phyloP scores from a whole-genome alignment of 2,113 vertebrate genomes.

The Capra hircus region DNA sequence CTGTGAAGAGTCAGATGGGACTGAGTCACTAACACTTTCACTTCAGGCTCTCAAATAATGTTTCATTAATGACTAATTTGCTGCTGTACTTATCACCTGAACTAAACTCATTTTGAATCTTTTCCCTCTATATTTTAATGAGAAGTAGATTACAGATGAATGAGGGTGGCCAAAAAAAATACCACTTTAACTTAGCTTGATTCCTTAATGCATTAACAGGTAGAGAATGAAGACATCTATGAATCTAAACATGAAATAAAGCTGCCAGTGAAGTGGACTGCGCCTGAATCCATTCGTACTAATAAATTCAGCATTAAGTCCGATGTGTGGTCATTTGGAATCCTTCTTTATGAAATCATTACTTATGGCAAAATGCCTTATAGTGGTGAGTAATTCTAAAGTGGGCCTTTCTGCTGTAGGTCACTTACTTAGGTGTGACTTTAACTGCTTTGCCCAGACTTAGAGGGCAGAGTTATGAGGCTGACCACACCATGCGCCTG shows the following conservation, averaged over 20 bases:
- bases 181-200: conserved; percentile 38
- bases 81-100: conserved; percentile 57
- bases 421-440: conserved; percentile 53
- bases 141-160: not conserved
- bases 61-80: conserved; percentile 44
- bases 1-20: not conserved
- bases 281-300: conserved; percentile 88
- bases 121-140: conserved; percentile 53
- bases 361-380: conserved; percentile 96
- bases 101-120: conserved; percentile 16
- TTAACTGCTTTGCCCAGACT: conserved; percentile 35
- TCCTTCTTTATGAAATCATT: conserved; percentile 95
- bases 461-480: conserved; percentile 48
- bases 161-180: not conserved
- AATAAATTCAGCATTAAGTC: conserved; percentile 94
- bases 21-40: not conserved
- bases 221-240: conserved; percentile 87
- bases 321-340: conserved; percentile 97
- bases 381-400: conserved; percentile 82
- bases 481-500: not conserved
- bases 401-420: conserved; percentile 38
- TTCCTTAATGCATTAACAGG: conserved; percentile 75
- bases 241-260: conserved; percentile 87
- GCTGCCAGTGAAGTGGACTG: conserved; percentile 98
- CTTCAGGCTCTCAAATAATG: not conserved